Conservation (phyloP, 2,113 vertebrate species). For the Polypterus senegalus region DNA sequence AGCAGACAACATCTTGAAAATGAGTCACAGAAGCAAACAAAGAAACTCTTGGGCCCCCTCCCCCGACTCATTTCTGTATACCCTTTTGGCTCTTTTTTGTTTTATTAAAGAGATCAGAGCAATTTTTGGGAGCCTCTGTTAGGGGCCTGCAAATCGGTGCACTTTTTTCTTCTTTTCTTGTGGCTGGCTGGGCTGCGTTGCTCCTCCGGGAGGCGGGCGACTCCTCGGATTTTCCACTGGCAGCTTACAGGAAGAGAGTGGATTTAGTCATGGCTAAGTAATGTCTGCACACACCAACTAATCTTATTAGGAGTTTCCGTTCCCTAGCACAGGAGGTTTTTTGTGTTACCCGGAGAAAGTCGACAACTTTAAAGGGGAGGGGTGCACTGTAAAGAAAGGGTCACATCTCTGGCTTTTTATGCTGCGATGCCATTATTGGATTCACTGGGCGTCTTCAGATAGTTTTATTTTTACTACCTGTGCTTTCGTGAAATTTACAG, state of each 20-base stretch:
- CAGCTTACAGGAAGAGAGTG: constrained; percentile 76
- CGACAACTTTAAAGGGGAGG: constrained; percentile 21
- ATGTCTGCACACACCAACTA: constrained; percentile 90
- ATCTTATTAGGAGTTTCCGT: constrained; percentile 97
- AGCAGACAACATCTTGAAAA: constrained; percentile 97
- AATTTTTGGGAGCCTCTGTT: no score
- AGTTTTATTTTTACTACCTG: no score
- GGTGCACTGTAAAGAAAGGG: constrained; percentile 7
- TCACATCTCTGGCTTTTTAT: constrained; percentile 8
- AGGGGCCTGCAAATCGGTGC: no score
- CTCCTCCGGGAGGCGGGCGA: constrained; percentile 20
- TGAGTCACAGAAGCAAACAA: constrained; percentile 94
- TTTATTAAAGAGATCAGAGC: no score
- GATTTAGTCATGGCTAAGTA: constrained; percentile 90
- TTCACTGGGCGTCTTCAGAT: no score
- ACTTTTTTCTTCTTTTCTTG: no score
- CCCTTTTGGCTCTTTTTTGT: no score
- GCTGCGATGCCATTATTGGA: not conserved
- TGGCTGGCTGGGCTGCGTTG: no score
- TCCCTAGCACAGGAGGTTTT: constrained; percentile 81
- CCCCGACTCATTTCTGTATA: no score
- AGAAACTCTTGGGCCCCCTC: constrained; percentile 71
- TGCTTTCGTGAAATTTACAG: no score
- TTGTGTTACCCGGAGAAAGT: constrained; percentile 49
- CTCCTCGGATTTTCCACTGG: constrained; percentile 77